Evolutionary conservation across 2,797 vertebrate species (phyloP), one percentile per base, ranked within the genome.

Genomic region (Hypotaenidia okinawae): DNA sequence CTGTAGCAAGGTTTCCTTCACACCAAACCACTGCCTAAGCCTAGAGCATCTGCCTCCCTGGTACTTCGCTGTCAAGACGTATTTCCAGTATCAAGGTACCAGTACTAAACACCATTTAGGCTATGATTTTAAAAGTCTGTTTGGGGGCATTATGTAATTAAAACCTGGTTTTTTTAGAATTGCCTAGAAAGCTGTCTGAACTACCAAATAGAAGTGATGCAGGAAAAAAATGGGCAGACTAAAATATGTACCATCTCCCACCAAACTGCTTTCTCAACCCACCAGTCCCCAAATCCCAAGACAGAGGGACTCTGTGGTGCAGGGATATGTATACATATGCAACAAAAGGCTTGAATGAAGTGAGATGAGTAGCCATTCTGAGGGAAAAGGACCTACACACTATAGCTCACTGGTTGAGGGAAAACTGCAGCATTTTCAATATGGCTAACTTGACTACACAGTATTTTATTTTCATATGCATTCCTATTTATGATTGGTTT

Each of bases 401-500:
- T 81, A 47, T 2, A 73, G 51, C 76, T 87, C 74, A 80, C 14
- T 78, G 35, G 6, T 9, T 69, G 54, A 92, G 45, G 64, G 54
- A 89, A 76, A 74, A 62, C 16, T 73, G 54, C 24, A n/a, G 28
- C 35, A 57, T 45, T 45, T 9, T 10, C 43, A 45, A 45, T 45
- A 45, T 45, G 43, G 43, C 43, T 45, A 90, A 75, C 23, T 69
- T 41, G 39, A 75, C 73, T 92, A 74, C n/a, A 61, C 21, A 85
- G 61, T 32, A 52, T 28, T 45, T 74, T 84, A 87, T 88, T 90
- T 84, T 79, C 79, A 90, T 63, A 63, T 52, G 63, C 77, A 84
- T 58, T 87, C 91, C 96, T 97, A 97, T 96, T 97, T 97, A 97
- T 96, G 84, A 82, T 33, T 86, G 43, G 10, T 94, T 97, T 95